Conservation (phyloP, 1,140 invertebrate species). For the Penaeus chinensis region DNA sequence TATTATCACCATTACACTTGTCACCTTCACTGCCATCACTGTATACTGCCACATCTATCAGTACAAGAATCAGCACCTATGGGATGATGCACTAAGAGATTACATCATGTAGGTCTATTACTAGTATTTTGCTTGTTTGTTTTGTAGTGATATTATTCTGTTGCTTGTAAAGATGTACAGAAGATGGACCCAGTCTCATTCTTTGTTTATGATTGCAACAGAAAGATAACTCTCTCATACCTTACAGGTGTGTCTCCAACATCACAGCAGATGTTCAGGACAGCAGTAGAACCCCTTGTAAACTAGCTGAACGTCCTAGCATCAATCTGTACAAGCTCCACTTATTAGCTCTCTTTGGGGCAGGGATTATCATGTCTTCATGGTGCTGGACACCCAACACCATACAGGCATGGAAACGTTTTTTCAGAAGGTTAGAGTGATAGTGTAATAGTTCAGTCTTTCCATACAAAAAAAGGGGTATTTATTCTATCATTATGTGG, state of each 20-base stretch:
- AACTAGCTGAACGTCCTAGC: conserved; percentile 79
- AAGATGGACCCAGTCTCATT: too few relatives aligned
- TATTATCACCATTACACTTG: conserved; percentile 31
- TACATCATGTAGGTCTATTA: conserved; percentile 46
- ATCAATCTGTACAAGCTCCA: conserved; percentile 84
- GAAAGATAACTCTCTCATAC: background rate
- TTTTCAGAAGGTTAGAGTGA: conserved; percentile 78
- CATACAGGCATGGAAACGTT: conserved; percentile 84
- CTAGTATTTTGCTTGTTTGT: background rate
- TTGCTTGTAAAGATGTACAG: too few relatives aligned
- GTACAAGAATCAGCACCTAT: conserved; percentile 49
- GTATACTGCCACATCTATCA: conserved; percentile 52
- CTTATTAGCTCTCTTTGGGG: conserved; percentile 83
- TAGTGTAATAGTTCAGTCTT: background rate
- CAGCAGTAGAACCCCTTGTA: conserved; percentile 70
- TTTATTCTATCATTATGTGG: background rate
- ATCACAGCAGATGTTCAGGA: conserved; percentile 65
- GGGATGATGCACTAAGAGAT: conserved; percentile 47
- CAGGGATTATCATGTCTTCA: conserved; percentile 88
- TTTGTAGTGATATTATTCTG: background rate
- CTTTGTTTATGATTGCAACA: too few relatives aligned
- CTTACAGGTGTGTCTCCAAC: conserved; percentile 69
- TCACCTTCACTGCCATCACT: conserved; percentile 51
- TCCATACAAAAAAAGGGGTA: background rate
- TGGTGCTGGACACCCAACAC: conserved; percentile 92